phyloP scores from a whole-genome alignment of 1,140 invertebrate genomes.

The Coptotermes formosanus region DNA sequence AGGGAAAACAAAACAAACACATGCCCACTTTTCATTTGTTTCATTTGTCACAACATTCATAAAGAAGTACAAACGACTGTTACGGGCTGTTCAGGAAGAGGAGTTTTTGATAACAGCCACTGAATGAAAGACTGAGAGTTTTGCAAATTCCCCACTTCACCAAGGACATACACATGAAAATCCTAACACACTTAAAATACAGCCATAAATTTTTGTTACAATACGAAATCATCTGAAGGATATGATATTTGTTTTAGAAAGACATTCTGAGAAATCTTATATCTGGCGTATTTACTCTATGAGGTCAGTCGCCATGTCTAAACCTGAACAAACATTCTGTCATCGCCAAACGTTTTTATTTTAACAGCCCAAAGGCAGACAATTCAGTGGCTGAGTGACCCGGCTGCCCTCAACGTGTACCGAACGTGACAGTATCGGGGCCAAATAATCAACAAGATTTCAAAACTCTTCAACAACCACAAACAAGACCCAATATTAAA shows the following conservation, averaged over 20 bases:
- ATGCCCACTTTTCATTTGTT: no score
- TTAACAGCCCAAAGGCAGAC: not conserved
- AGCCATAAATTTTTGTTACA: not conserved
- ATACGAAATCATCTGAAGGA: not conserved
- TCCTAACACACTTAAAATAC: not conserved
- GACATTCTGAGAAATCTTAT: not conserved
- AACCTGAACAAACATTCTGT: constrained; percentile 14
- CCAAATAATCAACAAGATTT: no score
- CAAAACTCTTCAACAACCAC: no score
- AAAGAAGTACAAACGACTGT: no score
- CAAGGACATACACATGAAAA: not conserved
- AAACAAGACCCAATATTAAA: no score
- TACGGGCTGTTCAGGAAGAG: not conserved
- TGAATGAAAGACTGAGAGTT: not conserved
- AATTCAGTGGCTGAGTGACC: not conserved
- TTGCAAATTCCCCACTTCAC: not conserved
- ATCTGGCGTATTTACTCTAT: not conserved
- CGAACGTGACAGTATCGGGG: no score
- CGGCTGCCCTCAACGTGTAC: no score
- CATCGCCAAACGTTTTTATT: not conserved
- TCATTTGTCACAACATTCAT: no score
- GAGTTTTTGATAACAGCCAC: not conserved
- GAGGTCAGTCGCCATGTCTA: not conserved
- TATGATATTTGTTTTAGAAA: not conserved
- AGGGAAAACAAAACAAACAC: no score